Base-by-base conservation (phyloP, 64 coral and sea anemone species). In the Acropora yongei region DNA sequence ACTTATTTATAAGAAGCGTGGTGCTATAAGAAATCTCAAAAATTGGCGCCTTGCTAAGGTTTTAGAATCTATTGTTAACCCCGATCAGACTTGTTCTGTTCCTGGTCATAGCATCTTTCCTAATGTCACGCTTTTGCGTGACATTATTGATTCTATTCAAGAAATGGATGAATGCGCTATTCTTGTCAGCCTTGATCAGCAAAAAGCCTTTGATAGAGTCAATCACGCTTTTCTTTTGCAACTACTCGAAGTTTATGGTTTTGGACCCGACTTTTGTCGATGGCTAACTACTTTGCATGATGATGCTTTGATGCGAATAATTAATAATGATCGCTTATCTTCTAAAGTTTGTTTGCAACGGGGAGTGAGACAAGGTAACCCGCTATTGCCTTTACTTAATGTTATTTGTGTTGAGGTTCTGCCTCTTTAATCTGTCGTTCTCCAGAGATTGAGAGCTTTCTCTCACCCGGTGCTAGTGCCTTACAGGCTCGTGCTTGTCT, bases 171-270 rank as follows among this genome's bases (percentile, higher is more conserved):
- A 47, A 13, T 47, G 6, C 1, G 76, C 44, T 6, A 78, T 78
- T 14, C 44, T 78, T 6, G 16, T 78, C 5, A 47, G 43, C 1
- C 1, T 78, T 1, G 74, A 89, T 46, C 50, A 65, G 12, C 74
- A 89, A 18, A 89, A 89, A 16, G 87, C 75, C 0, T 89, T 89
- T 40, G 75, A 89, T 77, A 58, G 49, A 44, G 74, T 89, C 0
- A 68, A 89, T 78, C 2, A 57, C 20, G 6, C 9, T 3, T 77
- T 77, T 55, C 51, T 55, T 55, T 9, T 55, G 4, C 4, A 55
- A 4, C 4, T 55, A 5, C 51, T 55, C 9, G 9, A 55, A 9
- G 51, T 55, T 55, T 55, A 55, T 55, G 51, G 51, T 9, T 55
- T 55, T 9, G 51, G 51, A 4, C 58, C 39, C 66, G 41, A 14